Base-by-base conservation (phyloP, 2,888 invertebrate genomes). In the Macrophya alboannulata region DNA sequence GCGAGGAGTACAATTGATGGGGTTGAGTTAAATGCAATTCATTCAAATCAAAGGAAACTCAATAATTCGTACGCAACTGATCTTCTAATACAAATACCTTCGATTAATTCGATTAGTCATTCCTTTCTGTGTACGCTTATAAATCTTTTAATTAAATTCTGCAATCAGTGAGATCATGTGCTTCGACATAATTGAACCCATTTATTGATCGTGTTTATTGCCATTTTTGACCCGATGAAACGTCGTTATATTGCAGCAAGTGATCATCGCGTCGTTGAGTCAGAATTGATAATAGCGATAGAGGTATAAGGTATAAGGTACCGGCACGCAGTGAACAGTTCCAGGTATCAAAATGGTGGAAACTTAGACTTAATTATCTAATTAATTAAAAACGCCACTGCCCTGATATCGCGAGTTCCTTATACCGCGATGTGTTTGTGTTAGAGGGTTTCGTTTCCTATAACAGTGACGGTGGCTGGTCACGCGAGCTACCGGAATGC, bases 401-500 rank as follows among this genome's bases (percentile, higher is more conserved):
- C 77, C 77, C 55, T 48, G 77, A 55, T 77, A 77, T 51, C 51
- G 55, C 77, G 55, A 31, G 77, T 10, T 55, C 55, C 37, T 51
- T 77, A 48, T 51, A 25, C 74, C 15, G 25, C 45, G 21, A 74
- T 45, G 45, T 25, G 74, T 10, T 74, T 74, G 15, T 74, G 74
- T 74, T 48, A 21, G 45, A 45, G n/a, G n/a, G 45, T 74, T 45
- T 45, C 74, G 43, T 74, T 45, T 45, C 74, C 74, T 74, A 43
- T 45, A 45, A 45, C 74, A 74, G 45, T 43, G 74, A 74, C 43
- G 45, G 45, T 48, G n/a, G n/a, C 45, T 43, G 74, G 74, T 74
- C 74, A 74, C 74, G 74, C 74, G 74, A 74, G 45, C 74, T 74
- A 25, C 43, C 74, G 74, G 74, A 45, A 74, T 74, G 43, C 74